A percentile compares a stretch with the other conserved stretches of the same genome.
Conservation (phyloP, 2,888 invertebrate species). For the Nephrotoma flavescens region DNA sequence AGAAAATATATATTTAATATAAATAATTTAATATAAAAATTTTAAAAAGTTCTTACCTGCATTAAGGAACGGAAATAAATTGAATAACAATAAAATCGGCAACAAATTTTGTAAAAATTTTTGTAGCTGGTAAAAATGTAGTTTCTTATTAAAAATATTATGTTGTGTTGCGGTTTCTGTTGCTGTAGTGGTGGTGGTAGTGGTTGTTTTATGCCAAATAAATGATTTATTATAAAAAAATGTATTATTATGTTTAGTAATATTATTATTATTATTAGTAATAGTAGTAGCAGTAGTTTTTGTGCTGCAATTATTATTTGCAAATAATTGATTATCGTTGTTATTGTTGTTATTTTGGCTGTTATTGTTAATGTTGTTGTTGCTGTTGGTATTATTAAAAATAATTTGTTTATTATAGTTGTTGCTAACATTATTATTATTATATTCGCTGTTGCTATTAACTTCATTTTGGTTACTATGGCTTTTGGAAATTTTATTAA, state of each 20-base stretch:
- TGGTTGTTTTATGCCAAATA: neutral
- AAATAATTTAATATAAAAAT: neutral
- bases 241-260: neutral
- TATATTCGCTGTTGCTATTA: neutral
- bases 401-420: neutral
- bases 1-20: neutral
- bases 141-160: neutral
- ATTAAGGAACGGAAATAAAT: constrained; percentile 32
- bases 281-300: neutral
- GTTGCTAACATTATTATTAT: neutral
- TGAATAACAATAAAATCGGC: constrained; percentile 30
- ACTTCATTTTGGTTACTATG: neutral
- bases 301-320: neutral
- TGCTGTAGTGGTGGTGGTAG: neutral
- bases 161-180: neutral
- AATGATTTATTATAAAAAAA: neutral
- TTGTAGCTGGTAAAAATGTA: constrained; percentile 20
- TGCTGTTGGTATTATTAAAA: constrained; percentile 7
- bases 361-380: neutral
- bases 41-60: constrained; percentile 24
- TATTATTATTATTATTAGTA: neutral
- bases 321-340: neutral
- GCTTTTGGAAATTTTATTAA: neutral
- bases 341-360: neutral
- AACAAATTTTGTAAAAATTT: constrained; percentile 26